Conservation (phyloP, 1,140 invertebrate species). For the Alviniconcha marisindica region DNA sequence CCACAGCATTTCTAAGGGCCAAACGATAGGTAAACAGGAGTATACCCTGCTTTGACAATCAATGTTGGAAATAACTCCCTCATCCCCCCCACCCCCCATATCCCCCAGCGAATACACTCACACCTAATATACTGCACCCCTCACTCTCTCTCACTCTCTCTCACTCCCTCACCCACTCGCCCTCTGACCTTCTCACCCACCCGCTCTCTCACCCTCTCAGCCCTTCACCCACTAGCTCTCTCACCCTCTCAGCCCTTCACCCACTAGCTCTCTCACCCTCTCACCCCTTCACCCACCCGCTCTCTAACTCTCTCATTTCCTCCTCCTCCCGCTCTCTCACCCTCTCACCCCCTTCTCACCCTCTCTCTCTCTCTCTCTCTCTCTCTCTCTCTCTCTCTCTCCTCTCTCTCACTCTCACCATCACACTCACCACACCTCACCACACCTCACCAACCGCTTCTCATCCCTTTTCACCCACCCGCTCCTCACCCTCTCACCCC, state of each 20-base stretch:
- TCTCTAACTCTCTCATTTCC: background rate
- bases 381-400: background rate
- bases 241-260: background rate
- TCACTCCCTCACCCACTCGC: background rate
- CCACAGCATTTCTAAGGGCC: no score
- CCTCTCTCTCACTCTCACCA: background rate
- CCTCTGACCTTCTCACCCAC: no score
- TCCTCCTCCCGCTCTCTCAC: background rate
- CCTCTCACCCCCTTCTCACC: background rate
- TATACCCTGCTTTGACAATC: no score
- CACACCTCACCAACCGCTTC: no score
- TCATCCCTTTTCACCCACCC: no score
- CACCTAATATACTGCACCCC: no score
- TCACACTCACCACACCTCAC: no score
- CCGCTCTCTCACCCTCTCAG: background rate
- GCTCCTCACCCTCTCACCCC: no score
- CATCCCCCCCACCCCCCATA: no score
- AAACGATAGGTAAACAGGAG: no score
- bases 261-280: background rate
- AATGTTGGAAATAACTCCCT: no score
- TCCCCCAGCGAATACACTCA: no score
- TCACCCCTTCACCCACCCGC: background rate
- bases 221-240: background rate
- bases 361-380: slow-evolving; percentile 9
- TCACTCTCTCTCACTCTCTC: background rate